Conservation (phyloP, 2,888 invertebrate genomes). For the Fragum whitleyi region DNA sequence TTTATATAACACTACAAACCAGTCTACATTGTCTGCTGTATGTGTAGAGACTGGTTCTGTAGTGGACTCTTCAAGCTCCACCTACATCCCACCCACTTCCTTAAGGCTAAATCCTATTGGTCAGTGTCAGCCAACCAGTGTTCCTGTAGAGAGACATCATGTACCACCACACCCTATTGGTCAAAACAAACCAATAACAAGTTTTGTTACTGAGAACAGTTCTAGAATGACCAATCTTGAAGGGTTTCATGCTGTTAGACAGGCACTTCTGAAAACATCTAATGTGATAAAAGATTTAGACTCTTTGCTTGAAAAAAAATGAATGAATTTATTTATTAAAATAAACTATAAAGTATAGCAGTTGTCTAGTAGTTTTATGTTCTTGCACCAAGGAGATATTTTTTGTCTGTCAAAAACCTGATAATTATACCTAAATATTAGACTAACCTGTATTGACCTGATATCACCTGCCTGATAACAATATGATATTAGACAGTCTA, state of each 20-base stretch:
- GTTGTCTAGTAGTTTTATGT: too few relatives aligned
- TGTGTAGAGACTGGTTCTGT: not conserved
- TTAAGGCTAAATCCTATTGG: conserved; percentile 49
- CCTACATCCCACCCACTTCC: conserved; percentile 1
- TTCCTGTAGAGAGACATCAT: not conserved
- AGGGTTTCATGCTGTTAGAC: conserved; percentile 75
- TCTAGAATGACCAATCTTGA: conserved; percentile 54
- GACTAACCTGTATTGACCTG: too few relatives aligned
- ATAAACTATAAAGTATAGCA: too few relatives aligned
- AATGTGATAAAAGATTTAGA: conserved; percentile 79
- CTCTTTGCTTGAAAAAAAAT: conserved; percentile 67
- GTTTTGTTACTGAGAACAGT: not conserved
- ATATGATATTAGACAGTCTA: too few relatives aligned
- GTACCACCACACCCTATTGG: conserved; percentile 14
- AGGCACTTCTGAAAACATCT: conserved; percentile 76
- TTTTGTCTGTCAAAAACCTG: too few relatives aligned
- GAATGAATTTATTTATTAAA: too few relatives aligned
- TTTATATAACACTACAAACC: not conserved
- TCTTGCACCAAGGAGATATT: too few relatives aligned
- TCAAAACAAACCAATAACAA: conserved; percentile 1
- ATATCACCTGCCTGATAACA: too few relatives aligned
- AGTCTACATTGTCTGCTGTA: not conserved
- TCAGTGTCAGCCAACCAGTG: conserved; percentile 15
- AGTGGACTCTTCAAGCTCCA: not conserved
- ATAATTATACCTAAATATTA: too few relatives aligned